These are phyloP conservation scores for Drosophila suzukii DNA, from an alignment of 1,140 invertebrate species.

Conservation along the genomic window DNA sequence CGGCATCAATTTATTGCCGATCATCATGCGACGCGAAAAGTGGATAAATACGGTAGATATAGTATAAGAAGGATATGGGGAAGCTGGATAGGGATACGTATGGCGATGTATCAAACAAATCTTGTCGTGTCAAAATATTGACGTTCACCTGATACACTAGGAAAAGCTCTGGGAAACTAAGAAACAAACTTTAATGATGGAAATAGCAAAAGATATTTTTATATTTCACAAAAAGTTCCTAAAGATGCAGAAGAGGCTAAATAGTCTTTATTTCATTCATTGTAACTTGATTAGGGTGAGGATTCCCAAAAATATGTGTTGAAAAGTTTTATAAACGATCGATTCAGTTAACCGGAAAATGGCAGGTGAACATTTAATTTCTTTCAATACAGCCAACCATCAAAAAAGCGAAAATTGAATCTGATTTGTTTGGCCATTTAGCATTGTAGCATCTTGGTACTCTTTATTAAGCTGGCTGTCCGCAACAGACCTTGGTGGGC, in stretches of 20 bases:
- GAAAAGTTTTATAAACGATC: not conserved
- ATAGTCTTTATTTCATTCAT: not conserved
- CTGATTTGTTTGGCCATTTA: constrained; percentile 40
- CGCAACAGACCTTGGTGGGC: constrained; percentile 42
- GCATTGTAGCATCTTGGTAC: constrained; percentile 25
- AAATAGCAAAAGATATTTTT: no score
- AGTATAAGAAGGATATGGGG: not conserved
- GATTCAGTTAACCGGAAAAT: constrained; percentile 9
- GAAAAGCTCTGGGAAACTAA: not conserved
- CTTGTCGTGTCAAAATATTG: constrained; percentile 73
- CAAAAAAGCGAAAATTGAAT: constrained; percentile 18
- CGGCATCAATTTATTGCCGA: constrained; percentile 71
- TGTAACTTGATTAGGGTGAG: no score
- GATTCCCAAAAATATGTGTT: not conserved
- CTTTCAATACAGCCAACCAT: constrained; percentile 16
- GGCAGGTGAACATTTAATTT: constrained; percentile 18
- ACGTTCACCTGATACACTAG: constrained; percentile 43
- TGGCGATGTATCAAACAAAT: constrained; percentile 56
- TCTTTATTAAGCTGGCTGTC: constrained; percentile 51
- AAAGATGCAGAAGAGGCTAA: not conserved
- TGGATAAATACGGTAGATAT: constrained; percentile 11
- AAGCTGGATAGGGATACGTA: constrained; percentile 4
- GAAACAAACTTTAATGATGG: not conserved
- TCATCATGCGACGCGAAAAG: constrained; percentile 69
- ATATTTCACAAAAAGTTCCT: no score